phyloP scores from a whole-genome alignment of 1,140 invertebrate species.

The Drosophila ogumai region DNA sequence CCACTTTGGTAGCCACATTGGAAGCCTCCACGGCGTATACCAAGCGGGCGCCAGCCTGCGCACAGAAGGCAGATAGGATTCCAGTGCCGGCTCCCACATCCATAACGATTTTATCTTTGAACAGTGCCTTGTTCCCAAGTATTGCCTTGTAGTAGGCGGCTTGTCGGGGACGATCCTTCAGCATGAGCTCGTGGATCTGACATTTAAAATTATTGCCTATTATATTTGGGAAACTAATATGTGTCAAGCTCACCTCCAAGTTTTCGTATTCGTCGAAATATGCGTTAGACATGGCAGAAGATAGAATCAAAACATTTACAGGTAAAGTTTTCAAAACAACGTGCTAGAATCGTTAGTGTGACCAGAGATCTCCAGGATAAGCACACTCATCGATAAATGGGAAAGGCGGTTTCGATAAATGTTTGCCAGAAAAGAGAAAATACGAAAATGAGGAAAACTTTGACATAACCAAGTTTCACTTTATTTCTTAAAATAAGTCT shows the following conservation, averaged over 20 bases:
- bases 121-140: slow-evolving; percentile 88
- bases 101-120: slow-evolving; percentile 92
- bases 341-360: slow-evolving; percentile 13
- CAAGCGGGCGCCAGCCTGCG: slow-evolving; percentile 95
- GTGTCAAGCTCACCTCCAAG: slow-evolving; percentile 51
- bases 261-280: slow-evolving; percentile 78
- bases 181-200: slow-evolving; percentile 92
- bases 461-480: background rate
- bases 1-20: slow-evolving; percentile 93
- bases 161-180: slow-evolving; percentile 92
- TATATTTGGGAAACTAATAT: background rate
- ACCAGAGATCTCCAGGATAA: background rate
- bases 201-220: slow-evolving; percentile 1
- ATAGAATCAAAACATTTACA: slow-evolving; percentile 22
- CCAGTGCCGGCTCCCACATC: slow-evolving; percentile 99
- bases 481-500: slow-evolving; percentile 23
- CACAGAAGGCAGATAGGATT: slow-evolving; percentile 97
- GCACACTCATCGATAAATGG: background rate
- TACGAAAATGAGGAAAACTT: background rate
- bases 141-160: slow-evolving; percentile 93
- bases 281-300: slow-evolving; percentile 32
- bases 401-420: background rate
- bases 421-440: background rate
- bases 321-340: slow-evolving; percentile 39
- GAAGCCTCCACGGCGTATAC: slow-evolving; percentile 98